phyloP scores from a whole-genome alignment of 2,888 invertebrate species.

The Parnassius apollo region DNA sequence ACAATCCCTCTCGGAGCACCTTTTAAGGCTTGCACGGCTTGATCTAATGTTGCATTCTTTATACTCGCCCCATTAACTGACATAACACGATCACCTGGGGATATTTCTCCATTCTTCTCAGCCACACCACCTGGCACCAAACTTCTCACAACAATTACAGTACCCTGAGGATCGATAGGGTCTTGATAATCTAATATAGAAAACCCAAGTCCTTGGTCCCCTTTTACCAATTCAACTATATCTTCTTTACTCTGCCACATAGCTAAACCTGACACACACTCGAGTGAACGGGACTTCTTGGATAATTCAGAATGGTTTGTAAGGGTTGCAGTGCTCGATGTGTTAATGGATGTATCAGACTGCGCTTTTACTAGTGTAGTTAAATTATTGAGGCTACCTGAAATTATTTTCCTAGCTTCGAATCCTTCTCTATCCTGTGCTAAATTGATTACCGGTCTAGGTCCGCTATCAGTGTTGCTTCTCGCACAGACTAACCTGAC shows the following conservation, averaged over 20 bases:
- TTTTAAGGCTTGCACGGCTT: slow-evolving; percentile 97
- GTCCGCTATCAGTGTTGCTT: slow-evolving; percentile 84
- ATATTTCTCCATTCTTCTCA: slow-evolving; percentile 94
- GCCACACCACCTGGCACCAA: slow-evolving; percentile 99
- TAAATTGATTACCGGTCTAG: slow-evolving; percentile 87
- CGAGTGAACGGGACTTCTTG: slow-evolving; percentile 94
- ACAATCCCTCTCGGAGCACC: slow-evolving; percentile 95
- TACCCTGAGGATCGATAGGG: slow-evolving; percentile 96
- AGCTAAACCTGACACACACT: slow-evolving; percentile 96
- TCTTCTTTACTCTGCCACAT: slow-evolving; percentile 98
- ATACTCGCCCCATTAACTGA: slow-evolving; percentile 95
- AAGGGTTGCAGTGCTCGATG: slow-evolving; percentile 91
- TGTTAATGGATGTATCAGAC: slow-evolving; percentile 95
- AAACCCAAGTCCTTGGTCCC: slow-evolving; percentile 98
- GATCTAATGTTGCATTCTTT: slow-evolving; percentile 95
- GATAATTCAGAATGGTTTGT: slow-evolving; percentile 85
- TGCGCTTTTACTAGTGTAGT: slow-evolving; percentile 94
- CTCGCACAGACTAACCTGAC: slow-evolving; percentile 96
- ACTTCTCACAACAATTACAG: slow-evolving; percentile 98
- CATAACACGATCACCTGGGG: slow-evolving; percentile 96
- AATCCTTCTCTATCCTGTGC: slow-evolving; percentile 90
- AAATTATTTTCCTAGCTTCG: slow-evolving; percentile 90
- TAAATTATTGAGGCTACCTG: slow-evolving; percentile 92
- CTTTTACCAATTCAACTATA: slow-evolving; percentile 94
- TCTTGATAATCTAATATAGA: slow-evolving; percentile 99